Percentiles rank a stretch among this genome's conserved stretches.
Conservation (phyloP, 2,888 invertebrate species). For the Eupithecia subfuscata region DNA sequence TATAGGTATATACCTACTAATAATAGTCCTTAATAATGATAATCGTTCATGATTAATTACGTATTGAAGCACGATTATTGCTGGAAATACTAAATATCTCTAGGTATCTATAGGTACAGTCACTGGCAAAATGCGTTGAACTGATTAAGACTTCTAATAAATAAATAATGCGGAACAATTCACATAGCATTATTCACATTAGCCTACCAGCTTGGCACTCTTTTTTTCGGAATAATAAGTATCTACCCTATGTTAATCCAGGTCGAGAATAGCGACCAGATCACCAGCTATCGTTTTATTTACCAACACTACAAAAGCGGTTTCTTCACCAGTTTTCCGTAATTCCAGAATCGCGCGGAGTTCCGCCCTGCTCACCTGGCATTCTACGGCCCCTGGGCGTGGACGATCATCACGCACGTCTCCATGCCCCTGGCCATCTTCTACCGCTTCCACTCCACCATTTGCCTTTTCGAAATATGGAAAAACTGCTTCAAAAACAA, state of each 20-base stretch:
- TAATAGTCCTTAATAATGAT: no score
- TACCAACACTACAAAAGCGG: neutral
- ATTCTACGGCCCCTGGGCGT: slow-evolving; percentile 94
- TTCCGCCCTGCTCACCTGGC: slow-evolving; percentile 91
- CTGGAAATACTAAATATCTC: neutral
- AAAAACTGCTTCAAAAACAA: slow-evolving; percentile 92
- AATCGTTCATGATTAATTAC: no score
- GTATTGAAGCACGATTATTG: no score
- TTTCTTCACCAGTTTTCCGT: neutral
- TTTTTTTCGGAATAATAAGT: no score
- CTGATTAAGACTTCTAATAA: neutral
- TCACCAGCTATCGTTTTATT: neutral
- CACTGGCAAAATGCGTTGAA: neutral
- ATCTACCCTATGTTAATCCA: no score
- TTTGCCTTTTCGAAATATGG: slow-evolving; percentile 97
- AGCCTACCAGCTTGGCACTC: no score
- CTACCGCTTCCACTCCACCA: slow-evolving; percentile 95
- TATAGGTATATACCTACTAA: no score
- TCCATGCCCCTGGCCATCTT: slow-evolving; percentile 95
- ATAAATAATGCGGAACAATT: no score
- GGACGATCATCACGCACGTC: slow-evolving; percentile 95
- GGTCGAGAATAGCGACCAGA: neutral
- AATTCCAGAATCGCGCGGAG: slow-evolving; percentile 89
- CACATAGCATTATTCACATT: no score
- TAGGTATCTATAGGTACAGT: neutral